phyloP scores from a whole-genome alignment of 2,797 vertebrate species.

The Muscicapa comitata region DNA sequence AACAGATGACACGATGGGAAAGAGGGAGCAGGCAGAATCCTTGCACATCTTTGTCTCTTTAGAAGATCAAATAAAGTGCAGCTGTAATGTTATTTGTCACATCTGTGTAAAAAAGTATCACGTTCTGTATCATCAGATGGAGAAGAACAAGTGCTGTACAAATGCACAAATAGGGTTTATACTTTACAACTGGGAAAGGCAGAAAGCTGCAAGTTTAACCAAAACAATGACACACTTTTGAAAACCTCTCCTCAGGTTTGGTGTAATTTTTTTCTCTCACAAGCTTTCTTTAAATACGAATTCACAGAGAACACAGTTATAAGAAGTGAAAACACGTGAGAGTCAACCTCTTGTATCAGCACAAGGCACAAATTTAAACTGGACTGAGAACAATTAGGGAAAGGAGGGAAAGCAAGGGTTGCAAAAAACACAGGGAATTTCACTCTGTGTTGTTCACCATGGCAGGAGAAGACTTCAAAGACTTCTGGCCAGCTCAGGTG shows the following conservation, averaged over 20 bases:
- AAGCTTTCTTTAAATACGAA: not conserved
- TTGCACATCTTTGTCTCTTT: constrained; percentile 67
- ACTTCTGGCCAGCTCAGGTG: not conserved
- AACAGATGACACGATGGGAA: constrained; percentile 71
- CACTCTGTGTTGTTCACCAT: not conserved
- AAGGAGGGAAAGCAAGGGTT: not conserved
- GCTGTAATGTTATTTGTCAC: constrained; percentile 75
- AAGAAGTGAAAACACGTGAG: not conserved
- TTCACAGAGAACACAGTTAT: not conserved
- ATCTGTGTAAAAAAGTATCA: constrained; percentile 76
- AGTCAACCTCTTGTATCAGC: not conserved
- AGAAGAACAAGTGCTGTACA: constrained; percentile 43
- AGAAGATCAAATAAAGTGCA: constrained; percentile 69
- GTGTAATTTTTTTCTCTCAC: not conserved
- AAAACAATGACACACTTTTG: not conserved
- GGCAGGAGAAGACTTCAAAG: not conserved
- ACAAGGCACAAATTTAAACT: not conserved
- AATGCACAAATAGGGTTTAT: constrained; percentile 57
- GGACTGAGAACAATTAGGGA: not conserved
- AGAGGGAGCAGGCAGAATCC: constrained; percentile 46
- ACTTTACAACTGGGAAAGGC: not conserved
- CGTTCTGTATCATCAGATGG: constrained; percentile 75
- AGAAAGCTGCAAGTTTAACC: not conserved
- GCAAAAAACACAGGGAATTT: not conserved
- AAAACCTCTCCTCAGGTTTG: not conserved